Evolutionary conservation across 2,113 vertebrate species (phyloP), one percentile per base, ranked within the genome.

Genomic region (Copsychus sechellarum): DNA sequence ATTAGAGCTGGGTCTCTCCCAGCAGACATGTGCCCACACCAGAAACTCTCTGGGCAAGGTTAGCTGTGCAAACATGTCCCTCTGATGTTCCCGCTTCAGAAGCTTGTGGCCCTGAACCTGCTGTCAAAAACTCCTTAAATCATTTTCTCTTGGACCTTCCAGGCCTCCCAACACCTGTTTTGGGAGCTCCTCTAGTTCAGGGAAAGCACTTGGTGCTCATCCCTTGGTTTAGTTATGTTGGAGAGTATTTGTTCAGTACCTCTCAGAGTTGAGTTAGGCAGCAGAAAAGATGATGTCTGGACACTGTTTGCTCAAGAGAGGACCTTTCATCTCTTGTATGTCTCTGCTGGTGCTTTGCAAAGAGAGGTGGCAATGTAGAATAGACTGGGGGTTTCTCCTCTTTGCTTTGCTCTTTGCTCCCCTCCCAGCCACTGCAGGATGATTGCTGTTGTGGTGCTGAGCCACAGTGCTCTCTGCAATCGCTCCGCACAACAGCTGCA

Each of bases 311-410:
- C 38, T 29, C 31, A 43, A 80, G 61, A 77, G 62, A 6, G 6
- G 12, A 16, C 22, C 36, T 84, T 65, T 13, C 3, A 38, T 78
- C 9, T 60, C 48, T 73, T 50, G 6, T 40, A 24, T 20, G 2
- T 45, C 40, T 87, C 23, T 38, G n/a, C 54, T 85, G 48, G 28
- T 67, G 31, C 45, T 90, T 72, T 4, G 2, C 60, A 65, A 76
- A 77, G 67, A 80, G 60, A 82, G 26, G 16, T 1, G 0, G 23
- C 0, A 6, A 42, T 26, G 56, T 0, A 1, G 10, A 53, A 43
- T 22, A 38, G 48, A 11, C 12, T 16, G n/a, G 8, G 23, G 12
- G 9, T 13, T 85, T 79, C 70, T 83, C 6, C 23, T 57, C 31
- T 88, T 80, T 62, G 42, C 10, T 83, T 48, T 62, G 29, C 9